Percentiles rank a stretch among this genome's conserved stretches.
phyloP scores from a whole-genome alignment of 1,140 invertebrate genomes.

The Stratiolaelaps scimitus region DNA sequence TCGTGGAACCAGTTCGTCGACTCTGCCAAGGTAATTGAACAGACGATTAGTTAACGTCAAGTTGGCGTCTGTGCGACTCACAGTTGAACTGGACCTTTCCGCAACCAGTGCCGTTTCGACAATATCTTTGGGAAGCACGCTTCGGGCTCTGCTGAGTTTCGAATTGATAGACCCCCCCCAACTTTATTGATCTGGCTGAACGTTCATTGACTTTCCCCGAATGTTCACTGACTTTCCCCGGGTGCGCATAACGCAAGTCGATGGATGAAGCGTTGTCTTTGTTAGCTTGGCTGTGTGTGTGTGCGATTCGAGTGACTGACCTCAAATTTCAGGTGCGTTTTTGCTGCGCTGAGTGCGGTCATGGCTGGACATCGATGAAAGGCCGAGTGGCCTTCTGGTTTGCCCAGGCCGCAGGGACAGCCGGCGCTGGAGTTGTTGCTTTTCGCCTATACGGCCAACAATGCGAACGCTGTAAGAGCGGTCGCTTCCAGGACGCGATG shows the following conservation, averaged over 20 bases:
- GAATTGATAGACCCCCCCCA: no score
- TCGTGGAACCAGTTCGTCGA: slow-evolving; percentile 36
- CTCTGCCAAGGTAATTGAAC: slow-evolving; percentile 38
- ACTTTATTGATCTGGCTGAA: slow-evolving; percentile 22
- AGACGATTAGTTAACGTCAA: no score
- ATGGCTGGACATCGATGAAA: slow-evolving; percentile 48
- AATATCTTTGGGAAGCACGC: no score
- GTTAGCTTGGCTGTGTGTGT: neutral
- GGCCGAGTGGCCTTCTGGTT: slow-evolving; percentile 46
- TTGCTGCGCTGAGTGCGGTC: slow-evolving; percentile 41
- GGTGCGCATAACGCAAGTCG: neutral
- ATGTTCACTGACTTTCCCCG: neutral
- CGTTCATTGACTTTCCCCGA: neutral
- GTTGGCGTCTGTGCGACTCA: no score
- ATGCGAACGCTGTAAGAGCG: slow-evolving; percentile 42
- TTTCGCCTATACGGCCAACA: slow-evolving; percentile 46
- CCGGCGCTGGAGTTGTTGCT: slow-evolving; percentile 40
- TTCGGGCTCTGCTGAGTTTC: no score
- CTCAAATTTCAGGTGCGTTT: slow-evolving; percentile 3
- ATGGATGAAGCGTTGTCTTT: neutral
- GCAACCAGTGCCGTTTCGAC: no score
- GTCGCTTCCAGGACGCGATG: slow-evolving; percentile 44
- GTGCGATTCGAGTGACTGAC: neutral
- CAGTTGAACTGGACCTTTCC: no score
- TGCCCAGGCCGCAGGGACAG: slow-evolving; percentile 39